Conservation (phyloP, 2,888 invertebrate genomes). For the Drosophila dives region DNA sequence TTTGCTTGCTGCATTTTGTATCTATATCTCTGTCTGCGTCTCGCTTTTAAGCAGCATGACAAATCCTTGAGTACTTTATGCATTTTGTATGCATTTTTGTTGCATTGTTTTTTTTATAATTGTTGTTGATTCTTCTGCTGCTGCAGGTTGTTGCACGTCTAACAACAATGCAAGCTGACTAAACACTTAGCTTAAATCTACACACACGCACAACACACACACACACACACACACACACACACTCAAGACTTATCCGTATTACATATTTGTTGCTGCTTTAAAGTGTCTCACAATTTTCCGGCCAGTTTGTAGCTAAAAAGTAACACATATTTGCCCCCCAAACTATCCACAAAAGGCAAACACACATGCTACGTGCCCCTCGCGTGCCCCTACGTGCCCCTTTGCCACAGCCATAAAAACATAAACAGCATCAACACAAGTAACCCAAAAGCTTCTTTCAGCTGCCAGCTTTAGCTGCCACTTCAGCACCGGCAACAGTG, state of each 20-base stretch:
- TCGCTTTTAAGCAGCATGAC: slow-evolving; percentile 35
- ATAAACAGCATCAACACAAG: slow-evolving; percentile 29
- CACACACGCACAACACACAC: slow-evolving; percentile 27
- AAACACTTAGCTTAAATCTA: slow-evolving; percentile 40
- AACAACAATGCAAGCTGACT: slow-evolving; percentile 76
- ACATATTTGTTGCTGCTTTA: slow-evolving; percentile 35
- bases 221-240: slow-evolving; percentile 21
- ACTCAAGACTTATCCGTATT: background rate
- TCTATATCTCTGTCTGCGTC: slow-evolving; percentile 35
- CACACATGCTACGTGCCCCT: background rate
- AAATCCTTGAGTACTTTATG: slow-evolving; percentile 71
- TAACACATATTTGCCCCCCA: slow-evolving; percentile 54
- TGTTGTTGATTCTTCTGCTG: slow-evolving; percentile 61
- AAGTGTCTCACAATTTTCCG: slow-evolving; percentile 46
- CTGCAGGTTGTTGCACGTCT: slow-evolving; percentile 73
- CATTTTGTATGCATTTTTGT: slow-evolving; percentile 60
- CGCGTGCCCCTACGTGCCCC: background rate
- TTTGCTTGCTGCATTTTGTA: slow-evolving; percentile 16
- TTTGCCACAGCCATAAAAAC: slow-evolving; percentile 32
- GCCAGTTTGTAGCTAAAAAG: slow-evolving; percentile 64
- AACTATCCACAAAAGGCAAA: slow-evolving; percentile 35
- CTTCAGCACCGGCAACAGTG: slow-evolving; percentile 66
- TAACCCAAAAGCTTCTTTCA: slow-evolving; percentile 27
- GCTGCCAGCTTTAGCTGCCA: slow-evolving; percentile 38
- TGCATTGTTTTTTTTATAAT: slow-evolving; percentile 46